Evolutionary conservation across 2,113 vertebrate species (phyloP), one percentile per base, ranked within the genome.

Genomic region (Typhlomys cinereus): DNA sequence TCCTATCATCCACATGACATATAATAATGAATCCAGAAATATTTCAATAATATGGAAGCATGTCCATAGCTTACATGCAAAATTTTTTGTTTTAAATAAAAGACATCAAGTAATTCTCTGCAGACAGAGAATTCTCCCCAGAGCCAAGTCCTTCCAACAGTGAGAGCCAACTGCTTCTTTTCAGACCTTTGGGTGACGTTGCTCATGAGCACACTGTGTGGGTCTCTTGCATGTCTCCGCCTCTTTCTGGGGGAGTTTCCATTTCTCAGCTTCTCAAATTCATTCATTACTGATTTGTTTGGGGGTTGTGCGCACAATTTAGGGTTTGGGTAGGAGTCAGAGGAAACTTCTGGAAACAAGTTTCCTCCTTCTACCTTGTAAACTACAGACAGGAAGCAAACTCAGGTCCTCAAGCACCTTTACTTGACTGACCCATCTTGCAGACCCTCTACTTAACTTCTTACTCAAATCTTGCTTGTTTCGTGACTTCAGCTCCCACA

Each of bases 141-240:
- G 20, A 57, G n/a, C 75, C 50, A 57, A 36, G 12, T 59, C 36
- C 23, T 59, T n/a, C 4, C 25, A 41, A 29, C 44, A 14, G 54
- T 61, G 5, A 64, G 41, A 44, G 59, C n/a, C 0, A 7, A 12
- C 2, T 11, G 10, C 9, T 36, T 48, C 82, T 12, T 12, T 34
- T 23, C 29, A 25, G 0, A 29, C 0, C 3, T 3, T 1, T 44
- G 39, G 85, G 23, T 23, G 12, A 31, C 34, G 62, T 20, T 1
- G 1, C 2, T 7, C 39, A 36, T 0, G 13, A 5, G 4, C 2
- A 2, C 9, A 1, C 1, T 10, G 31, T 6, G 3, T 18, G 25
- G 48, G 21, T 1, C 1, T 12, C 3, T 4, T n/a, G 9, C 39
- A 59, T 0, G 34, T 36, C 12, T 57, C 0, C 1, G 0, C 7